phyloP scores from a whole-genome alignment of 2,888 invertebrate species.

The Quadroppia sp. region DNA sequence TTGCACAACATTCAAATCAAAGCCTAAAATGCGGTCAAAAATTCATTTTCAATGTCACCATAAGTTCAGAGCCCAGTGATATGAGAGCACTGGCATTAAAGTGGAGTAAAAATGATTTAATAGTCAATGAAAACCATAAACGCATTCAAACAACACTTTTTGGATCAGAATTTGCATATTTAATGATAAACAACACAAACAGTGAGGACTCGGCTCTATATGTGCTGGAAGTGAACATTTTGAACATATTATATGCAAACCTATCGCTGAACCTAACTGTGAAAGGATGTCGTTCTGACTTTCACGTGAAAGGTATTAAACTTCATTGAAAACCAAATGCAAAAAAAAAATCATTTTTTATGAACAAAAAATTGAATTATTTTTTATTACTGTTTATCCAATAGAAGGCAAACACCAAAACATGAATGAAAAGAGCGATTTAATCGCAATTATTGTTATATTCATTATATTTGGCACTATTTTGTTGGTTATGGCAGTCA shows the following conservation, averaged over 20 bases:
- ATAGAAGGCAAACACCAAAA: no score
- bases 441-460: not conserved
- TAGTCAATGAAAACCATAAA: not conserved
- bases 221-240: not conserved
- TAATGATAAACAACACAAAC: not conserved
- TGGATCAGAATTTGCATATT: not conserved
- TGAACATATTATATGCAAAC: constrained; percentile 6
- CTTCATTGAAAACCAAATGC: not conserved
- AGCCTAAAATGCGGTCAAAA: not conserved
- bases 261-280: not conserved
- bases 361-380: no score
- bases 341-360: not conserved
- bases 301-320: not conserved
- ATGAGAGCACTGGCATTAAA: not conserved
- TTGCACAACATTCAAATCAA: not conserved
- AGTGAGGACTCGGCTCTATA: not conserved
- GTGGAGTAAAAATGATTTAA: not conserved
- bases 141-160: not conserved
- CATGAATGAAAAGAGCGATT: not conserved
- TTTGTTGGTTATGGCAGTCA: not conserved
- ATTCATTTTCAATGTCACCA: not conserved
- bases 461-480: not conserved
- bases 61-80: not conserved
- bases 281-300: not conserved
- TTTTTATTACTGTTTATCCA: not conserved